These are phyloP conservation scores for Gambelia wislizenii DNA, from an alignment of 2,797 vertebrate genomes.

Conservation along the genomic window DNA sequence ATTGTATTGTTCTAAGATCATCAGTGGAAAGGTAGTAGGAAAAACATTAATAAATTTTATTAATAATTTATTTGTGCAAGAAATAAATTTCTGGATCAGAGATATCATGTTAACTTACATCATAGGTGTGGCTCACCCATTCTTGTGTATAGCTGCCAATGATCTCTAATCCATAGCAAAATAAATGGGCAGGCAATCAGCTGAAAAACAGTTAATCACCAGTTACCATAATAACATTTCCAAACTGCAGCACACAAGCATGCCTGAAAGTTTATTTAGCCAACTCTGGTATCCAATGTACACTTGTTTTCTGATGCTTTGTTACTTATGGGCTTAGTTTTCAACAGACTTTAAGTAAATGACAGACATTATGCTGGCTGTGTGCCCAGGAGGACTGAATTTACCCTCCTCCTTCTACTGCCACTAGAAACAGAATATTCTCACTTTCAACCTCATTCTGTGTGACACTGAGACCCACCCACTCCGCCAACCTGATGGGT, in stretches of 20 bases:
- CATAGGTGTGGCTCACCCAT: background rate
- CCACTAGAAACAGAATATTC: conserved; percentile 1
- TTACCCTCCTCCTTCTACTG: background rate
- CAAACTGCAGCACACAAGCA: background rate
- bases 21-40: background rate
- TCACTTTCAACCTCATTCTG: conserved; percentile 8
- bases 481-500: conserved; percentile 12
- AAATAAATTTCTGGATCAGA: background rate
- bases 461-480: conserved; percentile 26
- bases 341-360: conserved; percentile 11
- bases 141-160: too few relatives aligned
- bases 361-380: background rate
- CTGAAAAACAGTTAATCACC: background rate
- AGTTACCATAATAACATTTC: background rate
- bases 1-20: background rate
- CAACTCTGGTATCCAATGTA: background rate
- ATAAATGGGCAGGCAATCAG: background rate
- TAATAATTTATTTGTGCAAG: too few relatives aligned
- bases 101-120: background rate
- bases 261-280: background rate
- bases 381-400: background rate
- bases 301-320: background rate
- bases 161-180: background rate
- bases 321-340: background rate
- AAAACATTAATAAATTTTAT: too few relatives aligned